Percentiles rank a stretch among this genome's conserved stretches.
These are phyloP conservation scores for Homarus americanus DNA, from an alignment of 1,140 invertebrate species.

Conservation along the genomic window DNA sequence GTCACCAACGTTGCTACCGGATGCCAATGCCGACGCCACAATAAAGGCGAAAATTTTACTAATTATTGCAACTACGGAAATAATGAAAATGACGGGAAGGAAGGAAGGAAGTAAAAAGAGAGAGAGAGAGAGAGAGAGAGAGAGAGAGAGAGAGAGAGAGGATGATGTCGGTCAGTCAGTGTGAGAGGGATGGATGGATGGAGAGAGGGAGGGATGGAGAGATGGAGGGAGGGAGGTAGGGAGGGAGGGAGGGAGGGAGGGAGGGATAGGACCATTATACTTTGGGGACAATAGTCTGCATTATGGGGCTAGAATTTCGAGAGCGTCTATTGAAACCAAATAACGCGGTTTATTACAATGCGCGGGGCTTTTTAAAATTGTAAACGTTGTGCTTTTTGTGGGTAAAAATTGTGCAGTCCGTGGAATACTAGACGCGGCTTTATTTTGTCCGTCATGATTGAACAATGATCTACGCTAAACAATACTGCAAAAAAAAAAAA, in stretches of 20 bases:
- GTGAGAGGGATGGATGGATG: no score
- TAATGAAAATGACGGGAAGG: not conserved
- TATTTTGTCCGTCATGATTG: slow-evolving; percentile 3
- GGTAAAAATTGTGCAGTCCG: slow-evolving; percentile 1
- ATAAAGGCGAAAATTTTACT: no score
- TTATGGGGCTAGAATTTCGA: slow-evolving; percentile 37
- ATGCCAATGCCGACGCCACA: no score
- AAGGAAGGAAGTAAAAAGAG: no score
- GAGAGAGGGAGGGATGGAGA: no score
- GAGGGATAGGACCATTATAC: slow-evolving; percentile 43
- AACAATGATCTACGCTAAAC: slow-evolving; percentile 28
- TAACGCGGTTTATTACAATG: slow-evolving; percentile 45
- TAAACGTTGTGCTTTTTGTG: slow-evolving; percentile 28
- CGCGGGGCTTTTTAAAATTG: slow-evolving; percentile 19
- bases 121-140: not conserved
- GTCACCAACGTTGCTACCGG: no score
- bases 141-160: slow-evolving; percentile 7
- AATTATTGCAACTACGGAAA: not conserved
- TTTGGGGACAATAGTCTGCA: slow-evolving; percentile 50
- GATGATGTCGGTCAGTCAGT: not conserved
- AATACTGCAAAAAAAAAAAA: not conserved
- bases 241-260: slow-evolving; percentile 35
- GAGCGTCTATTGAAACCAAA: slow-evolving; percentile 56
- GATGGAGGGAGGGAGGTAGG: slow-evolving; percentile 22
- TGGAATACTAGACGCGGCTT: slow-evolving; percentile 37